A percentile compares a stretch with the other conserved stretches of the same genome.
Conservation (phyloP, 2,797 vertebrate species). For the Pangasius krempfi region DNA sequence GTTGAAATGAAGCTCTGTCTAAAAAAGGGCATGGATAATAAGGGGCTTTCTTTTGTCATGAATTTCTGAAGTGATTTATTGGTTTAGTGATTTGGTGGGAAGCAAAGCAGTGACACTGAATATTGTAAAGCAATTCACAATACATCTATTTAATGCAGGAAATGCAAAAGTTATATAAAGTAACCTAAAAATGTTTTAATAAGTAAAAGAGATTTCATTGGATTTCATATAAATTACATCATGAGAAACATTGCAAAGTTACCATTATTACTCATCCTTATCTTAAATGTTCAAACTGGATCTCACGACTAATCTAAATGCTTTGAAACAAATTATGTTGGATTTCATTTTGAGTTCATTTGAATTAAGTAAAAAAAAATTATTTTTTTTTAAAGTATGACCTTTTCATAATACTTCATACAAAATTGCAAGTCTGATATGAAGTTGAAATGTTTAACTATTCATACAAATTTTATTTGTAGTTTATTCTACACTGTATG, state of each 20-base stretch:
- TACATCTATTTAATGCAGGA: not conserved
- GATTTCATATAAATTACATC: not conserved
- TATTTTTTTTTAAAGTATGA: too few relatives aligned
- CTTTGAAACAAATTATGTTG: not conserved
- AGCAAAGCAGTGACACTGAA: not conserved
- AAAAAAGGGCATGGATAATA: constrained; percentile 56
- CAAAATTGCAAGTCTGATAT: not conserved
- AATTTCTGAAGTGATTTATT: constrained; percentile 33
- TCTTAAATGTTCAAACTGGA: not conserved
- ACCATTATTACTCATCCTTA: not conserved
- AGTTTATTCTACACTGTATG: not conserved
- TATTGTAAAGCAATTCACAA: not conserved
- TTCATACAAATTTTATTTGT: not conserved
- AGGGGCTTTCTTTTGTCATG: constrained; percentile 41
- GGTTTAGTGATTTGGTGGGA: not conserved
- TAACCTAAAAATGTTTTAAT: not conserved
- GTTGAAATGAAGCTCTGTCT: constrained; percentile 40
- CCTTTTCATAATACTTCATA: not conserved
- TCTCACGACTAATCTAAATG: not conserved
- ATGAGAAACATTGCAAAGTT: not conserved
- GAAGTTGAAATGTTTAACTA: not conserved
- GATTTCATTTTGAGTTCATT: not conserved
- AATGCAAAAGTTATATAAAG: not conserved
- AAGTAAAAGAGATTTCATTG: not conserved
- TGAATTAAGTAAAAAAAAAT: not conserved